These are phyloP conservation scores for Pollicipes pollicipes DNA, from an alignment of 1,140 invertebrate genomes.

Conservation along the genomic window DNA sequence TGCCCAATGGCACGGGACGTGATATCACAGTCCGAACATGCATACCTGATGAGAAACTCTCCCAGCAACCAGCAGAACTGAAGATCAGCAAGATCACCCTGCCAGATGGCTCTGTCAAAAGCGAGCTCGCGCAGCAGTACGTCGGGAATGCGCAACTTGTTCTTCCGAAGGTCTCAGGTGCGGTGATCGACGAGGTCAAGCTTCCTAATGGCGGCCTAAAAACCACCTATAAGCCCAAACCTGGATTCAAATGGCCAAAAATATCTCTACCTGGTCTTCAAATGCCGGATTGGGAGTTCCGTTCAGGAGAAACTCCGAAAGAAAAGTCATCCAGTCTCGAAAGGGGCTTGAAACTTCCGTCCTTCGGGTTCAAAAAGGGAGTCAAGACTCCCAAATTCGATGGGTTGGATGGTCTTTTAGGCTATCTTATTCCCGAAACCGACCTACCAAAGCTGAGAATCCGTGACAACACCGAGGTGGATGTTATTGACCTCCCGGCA, in stretches of 20 bases:
- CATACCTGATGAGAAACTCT: neutral
- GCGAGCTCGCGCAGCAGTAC: neutral
- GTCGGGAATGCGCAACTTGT: neutral
- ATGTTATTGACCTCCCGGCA: neutral
- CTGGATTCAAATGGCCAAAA: neutral
- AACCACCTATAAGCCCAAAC: neutral
- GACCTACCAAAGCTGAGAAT: neutral
- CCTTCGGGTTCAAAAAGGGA: neutral
- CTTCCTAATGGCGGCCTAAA: neutral
- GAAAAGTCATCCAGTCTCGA: neutral
- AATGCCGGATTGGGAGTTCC: neutral
- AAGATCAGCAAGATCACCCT: neutral
- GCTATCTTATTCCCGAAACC: neutral
- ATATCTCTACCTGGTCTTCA: neutral
- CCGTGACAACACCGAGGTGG: neutral
- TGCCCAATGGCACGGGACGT: neutral
- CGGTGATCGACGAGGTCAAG: neutral
- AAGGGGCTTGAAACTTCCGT: neutral
- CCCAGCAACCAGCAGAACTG: neutral
- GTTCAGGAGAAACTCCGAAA: neutral
- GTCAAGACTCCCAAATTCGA: neutral
- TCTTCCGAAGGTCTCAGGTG: neutral
- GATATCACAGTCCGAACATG: neutral
- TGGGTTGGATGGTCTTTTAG: neutral
- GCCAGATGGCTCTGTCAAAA: neutral